Evolutionary conservation across 2,113 vertebrate species (phyloP).

Genomic region (Polypterus senegalus): DNA sequence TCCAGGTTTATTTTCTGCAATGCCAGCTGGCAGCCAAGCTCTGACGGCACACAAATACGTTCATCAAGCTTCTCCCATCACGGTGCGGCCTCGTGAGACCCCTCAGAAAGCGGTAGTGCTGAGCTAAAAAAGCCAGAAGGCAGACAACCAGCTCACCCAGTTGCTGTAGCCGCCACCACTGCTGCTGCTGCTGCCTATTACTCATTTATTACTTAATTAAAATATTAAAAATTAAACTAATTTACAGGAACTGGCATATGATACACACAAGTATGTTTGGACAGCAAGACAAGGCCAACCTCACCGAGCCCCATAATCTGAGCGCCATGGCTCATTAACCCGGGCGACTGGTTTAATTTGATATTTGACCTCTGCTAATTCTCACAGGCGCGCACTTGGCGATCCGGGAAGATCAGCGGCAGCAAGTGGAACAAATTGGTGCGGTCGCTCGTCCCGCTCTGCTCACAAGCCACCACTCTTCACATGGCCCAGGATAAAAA

Average conservation of each 20-base stretch:
- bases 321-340: slow-evolving; percentile 18
- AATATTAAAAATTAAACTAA: slow-evolving; percentile 17
- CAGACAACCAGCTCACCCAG: too few relatives aligned
- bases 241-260: slow-evolving; percentile 13
- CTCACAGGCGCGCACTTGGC: slow-evolving; percentile 22
- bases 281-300: slow-evolving; percentile 20
- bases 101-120: too few relatives aligned
- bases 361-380: slow-evolving; percentile 21
- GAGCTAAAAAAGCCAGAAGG: too few relatives aligned
- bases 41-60: too few relatives aligned
- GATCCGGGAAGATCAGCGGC: slow-evolving; percentile 17
- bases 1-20: too few relatives aligned
- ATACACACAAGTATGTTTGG: slow-evolving; percentile 21
- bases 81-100: too few relatives aligned
- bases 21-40: too few relatives aligned
- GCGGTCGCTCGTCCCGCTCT: slow-evolving; percentile 28
- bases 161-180: too few relatives aligned
- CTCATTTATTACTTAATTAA: slow-evolving; percentile 20
- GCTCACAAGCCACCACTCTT: slow-evolving; percentile 50
- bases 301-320: slow-evolving; percentile 19
- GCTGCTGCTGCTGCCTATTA: slow-evolving; percentile 1
- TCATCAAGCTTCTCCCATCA: too few relatives aligned
- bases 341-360: slow-evolving; percentile 14
- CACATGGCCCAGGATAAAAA: slow-evolving; percentile 54
- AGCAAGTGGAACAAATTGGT: slow-evolving; percentile 30